Percentiles rank a stretch among this genome's conserved stretches.
These are phyloP conservation scores for Labrus mixtus DNA, from an alignment of 2,113 vertebrate species.

Conservation along the genomic window DNA sequence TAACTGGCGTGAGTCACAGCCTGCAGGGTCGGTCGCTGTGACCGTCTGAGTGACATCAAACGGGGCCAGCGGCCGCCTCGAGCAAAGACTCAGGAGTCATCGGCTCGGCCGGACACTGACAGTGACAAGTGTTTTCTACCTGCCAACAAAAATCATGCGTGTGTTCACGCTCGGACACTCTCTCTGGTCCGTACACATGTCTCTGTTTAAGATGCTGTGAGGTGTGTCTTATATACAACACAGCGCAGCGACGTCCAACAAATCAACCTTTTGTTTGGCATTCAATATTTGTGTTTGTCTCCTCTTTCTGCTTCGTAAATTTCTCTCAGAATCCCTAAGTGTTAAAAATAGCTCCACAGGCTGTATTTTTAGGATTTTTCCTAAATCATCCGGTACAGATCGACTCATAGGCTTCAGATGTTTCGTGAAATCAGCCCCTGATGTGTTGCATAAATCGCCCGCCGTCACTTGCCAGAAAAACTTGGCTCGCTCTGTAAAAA, in stretches of 20 bases:
- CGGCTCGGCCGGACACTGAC: constrained; percentile 8
- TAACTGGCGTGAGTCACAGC: background rate
- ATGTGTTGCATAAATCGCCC: constrained; percentile 21
- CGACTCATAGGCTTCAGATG: background rate
- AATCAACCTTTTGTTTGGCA: background rate
- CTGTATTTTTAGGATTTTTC: constrained; percentile 1
- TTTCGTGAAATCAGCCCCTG: background rate
- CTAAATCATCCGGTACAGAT: background rate
- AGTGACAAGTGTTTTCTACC: background rate
- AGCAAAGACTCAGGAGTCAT: constrained; percentile 14
- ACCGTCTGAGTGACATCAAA: constrained; percentile 6
- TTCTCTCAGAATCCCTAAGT: background rate
- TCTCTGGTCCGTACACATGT: background rate
- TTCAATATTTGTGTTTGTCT: background rate
- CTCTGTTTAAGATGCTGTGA: background rate
- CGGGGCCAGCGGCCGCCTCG: constrained; percentile 9
- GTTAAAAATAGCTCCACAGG: constrained; percentile 4
- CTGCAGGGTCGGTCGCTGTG: constrained; percentile 8
- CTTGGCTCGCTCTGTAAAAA: constrained; percentile 1
- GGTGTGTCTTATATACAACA: background rate
- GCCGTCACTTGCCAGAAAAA: constrained; percentile 5
- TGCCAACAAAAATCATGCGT: background rate
- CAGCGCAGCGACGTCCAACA: background rate
- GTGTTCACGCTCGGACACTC: background rate
- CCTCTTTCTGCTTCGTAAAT: background rate